Base-by-base conservation (phyloP, 2,888 invertebrate species). In the Asteroscopus sphinx region DNA sequence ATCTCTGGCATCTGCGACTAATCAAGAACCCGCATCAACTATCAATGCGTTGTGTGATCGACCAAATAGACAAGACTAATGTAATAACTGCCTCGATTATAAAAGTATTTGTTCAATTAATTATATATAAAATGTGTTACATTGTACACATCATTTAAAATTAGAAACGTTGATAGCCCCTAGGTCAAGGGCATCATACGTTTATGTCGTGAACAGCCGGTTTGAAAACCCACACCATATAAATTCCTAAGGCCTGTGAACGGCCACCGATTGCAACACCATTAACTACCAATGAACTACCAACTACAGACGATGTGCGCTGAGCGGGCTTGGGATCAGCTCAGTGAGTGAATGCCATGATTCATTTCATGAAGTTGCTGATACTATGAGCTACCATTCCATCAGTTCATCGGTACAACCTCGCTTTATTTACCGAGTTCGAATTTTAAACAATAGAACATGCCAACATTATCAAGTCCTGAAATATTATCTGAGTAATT, bases 131-230 rank as follows among this genome's bases (percentile, higher is more conserved):
- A 3, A 21, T 21, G n/a, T n/a, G n/a, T n/a, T n/a, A n/a, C n/a
- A n/a, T n/a, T n/a, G n/a, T 21, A 21, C 4, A 21, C 26, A 13
- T 30, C n/a, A 36, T 41, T 44, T 56, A 25, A 47, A 47, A 64
- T 44, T 39, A 48, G 25, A 17, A 44, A 7, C 28, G 15, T 30
- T 32, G 37, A 42, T 25, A 48, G 30, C 15, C 9, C 15, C 39
- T 42, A 25, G 33, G 47, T 32, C 39, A 55, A 64, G 42, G 47
- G 55, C 64, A 46, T 15, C 54, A 13, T n/a, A 30, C 11, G 42
- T 28, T 5, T 15, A 12, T 12, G 3, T 13, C 15, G 15, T 35
- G 11, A 33, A 16, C 12, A 39, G 35, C 48, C 40, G 35, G 52
- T 39, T 37, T 32, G 15, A 26, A 52, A 44, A 33, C 35, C 30